Base-by-base conservation (phyloP, 2,888 invertebrate species). In the Neuroscelio doddi region DNA sequence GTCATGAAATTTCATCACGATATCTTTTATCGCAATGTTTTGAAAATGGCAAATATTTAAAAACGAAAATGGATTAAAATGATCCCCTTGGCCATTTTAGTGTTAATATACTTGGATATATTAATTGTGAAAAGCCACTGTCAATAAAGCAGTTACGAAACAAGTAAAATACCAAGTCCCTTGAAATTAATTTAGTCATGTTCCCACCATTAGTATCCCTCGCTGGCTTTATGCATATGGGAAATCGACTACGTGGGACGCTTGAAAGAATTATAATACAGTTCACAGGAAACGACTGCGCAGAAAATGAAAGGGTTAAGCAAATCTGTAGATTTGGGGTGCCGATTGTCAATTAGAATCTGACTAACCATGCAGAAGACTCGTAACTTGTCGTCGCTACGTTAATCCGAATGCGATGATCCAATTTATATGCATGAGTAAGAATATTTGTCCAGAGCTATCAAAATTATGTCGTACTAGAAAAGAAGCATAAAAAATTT, bases 241-340 rank as follows among this genome's bases (percentile, higher is more conserved):
- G 61, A 52, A 56, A 57, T 53, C 62, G 68, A 44, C 51, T 41
- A 34, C 57, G 63, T 52, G 68, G 69, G 69, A 70, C 70, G 70
- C 71, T 67, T 71, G 71, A 66, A 75, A 67, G 67, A 71, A 74
- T 74, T 72, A 74, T 72, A 73, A 73, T 73, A 69, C 52, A 55
- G 55, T 42, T 50, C 45, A 64, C 61, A 66, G 68, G 45, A 57
- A 57, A 56, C 62, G 49, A 15, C 55, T 62, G 53, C 49, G 49
- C 42, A 44, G 55, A 64, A 64, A 58, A 58, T 52, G 50, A 55
- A 57, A 56, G 46, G 62, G 59, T 41, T 52, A 45, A 51, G 46
- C 38, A 45, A 50, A 55, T 63, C 59, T 52, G 57, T 12, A 47
- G 55, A 63, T 67, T 67, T 63, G 49, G 66, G 62, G 55, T 63